Base-by-base conservation (phyloP, 2,888 invertebrate genomes). In the Drosophila histrio region DNA sequence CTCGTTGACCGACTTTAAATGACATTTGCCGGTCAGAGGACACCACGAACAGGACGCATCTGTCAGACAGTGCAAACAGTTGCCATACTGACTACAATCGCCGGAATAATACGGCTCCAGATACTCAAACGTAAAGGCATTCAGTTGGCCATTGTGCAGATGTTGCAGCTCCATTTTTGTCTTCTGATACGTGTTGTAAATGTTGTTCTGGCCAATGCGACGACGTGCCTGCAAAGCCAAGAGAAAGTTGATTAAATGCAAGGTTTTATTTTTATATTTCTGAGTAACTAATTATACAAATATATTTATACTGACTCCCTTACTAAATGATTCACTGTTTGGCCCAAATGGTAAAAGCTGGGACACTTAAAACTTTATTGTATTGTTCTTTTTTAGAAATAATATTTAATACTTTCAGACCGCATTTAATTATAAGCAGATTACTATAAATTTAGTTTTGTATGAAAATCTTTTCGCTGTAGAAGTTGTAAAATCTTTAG, bases 1-100 rank as follows among this genome's bases (percentile, higher is more conserved):
- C 90, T 97, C 96, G 79, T 96, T 95, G 0, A 94, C 92, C 11
- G 93, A 92, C 28, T 96, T 93, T 5, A 94, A 92, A 74, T 97
- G 93, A 90, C 97, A 97, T 46, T 93, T 93, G 71, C 94, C 92
- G n/a, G 94, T 95, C 8, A 95, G 90, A 68, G 96, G 96, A 89
- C 98, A 98, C 98, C 98, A 98, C 1, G 97, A 97, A 89, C 98
- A 98, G 13, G 95, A 94, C 0, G 96, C 95, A 91, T 98, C 98
- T 0, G 96, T 95, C 54, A 98, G 92, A 89, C 98, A 98, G 69
- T 97, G 94, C 28, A 97, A 92, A 87, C 98, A 98, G 91, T 97
- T 98, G 72, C 93, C 94, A 91, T 97, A 96, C 53, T 94, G 93
- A 0, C 93, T 92, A 89, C 98, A 98, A 24, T 95, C 93, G 0